These are phyloP conservation scores for Anguilla megastoma DNA, from an alignment of 2,797 vertebrate genomes.

Conservation along the genomic window DNA sequence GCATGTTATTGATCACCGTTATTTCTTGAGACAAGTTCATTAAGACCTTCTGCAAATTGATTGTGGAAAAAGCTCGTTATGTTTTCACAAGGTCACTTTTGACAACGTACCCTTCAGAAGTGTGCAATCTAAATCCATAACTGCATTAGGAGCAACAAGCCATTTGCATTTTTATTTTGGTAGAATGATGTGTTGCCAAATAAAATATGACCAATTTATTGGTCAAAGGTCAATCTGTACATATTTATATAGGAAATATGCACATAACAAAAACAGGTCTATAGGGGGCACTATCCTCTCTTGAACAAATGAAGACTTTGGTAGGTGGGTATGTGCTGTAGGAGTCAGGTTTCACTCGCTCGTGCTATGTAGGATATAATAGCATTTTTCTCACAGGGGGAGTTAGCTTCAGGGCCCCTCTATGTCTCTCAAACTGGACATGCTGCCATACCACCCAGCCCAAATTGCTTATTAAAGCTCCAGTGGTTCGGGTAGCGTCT, in stretches of 20 bases:
- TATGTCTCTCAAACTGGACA: background rate
- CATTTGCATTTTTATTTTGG: background rate
- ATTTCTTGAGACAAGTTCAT: constrained; percentile 41
- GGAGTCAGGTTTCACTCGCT: background rate
- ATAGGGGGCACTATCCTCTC: background rate
- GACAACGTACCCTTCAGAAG: constrained; percentile 32
- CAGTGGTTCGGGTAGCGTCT: background rate
- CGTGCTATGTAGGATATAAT: background rate
- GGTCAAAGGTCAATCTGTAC: background rate
- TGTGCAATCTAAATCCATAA: constrained; percentile 8
- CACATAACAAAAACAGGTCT: background rate
- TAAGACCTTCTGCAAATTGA: constrained; percentile 40
- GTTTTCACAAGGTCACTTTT: constrained; percentile 43
- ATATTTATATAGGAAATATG: background rate
- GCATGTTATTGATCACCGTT: constrained; percentile 9
- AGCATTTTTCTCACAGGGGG: background rate
- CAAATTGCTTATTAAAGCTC: background rate
- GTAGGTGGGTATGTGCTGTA: background rate
- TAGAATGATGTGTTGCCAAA: background rate
- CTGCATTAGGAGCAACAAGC: background rate
- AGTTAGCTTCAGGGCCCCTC: background rate
- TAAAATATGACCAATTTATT: background rate
- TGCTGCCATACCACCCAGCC: background rate
- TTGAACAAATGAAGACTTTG: background rate
- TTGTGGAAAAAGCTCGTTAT: constrained; percentile 40